These are phyloP conservation scores for Torymus texanus DNA, from an alignment of 2,888 invertebrate species.

Conservation along the genomic window DNA sequence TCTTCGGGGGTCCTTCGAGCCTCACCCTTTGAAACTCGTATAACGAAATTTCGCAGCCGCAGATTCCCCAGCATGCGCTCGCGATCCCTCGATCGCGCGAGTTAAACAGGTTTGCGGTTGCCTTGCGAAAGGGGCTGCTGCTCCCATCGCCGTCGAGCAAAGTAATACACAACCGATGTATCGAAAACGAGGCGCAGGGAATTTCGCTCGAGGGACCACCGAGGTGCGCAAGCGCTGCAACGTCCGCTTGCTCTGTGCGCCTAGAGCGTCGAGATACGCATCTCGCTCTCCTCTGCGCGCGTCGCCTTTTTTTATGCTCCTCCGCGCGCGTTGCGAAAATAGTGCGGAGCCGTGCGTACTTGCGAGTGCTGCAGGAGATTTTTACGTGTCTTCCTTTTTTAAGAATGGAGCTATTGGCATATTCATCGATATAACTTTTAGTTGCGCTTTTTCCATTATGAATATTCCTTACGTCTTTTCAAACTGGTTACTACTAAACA, in stretches of 20 bases:
- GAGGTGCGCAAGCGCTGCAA: slow-evolving; percentile 3
- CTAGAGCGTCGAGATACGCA: slow-evolving; percentile 42
- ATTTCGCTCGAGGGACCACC: slow-evolving; percentile 44
- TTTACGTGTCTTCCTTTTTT: too few species aligned
- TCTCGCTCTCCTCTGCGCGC: neutral
- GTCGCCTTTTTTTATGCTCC: neutral
- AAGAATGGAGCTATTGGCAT: too few species aligned
- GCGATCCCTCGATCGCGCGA: neutral
- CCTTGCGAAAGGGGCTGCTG: slow-evolving; percentile 2
- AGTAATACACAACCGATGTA: slow-evolving; percentile 25
- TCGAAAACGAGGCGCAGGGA: slow-evolving; percentile 44
- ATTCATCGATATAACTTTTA: too few species aligned
- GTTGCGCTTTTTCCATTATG: too few species aligned
- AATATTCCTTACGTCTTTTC: too few species aligned
- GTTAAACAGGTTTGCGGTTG: slow-evolving; percentile 48
- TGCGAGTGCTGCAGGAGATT: too few species aligned
- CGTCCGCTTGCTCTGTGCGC: neutral
- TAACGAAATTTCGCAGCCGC: too few species aligned
- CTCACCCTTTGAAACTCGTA: too few species aligned
- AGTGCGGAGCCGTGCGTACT: too few species aligned
- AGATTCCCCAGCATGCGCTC: neutral
- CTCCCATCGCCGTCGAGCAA: slow-evolving; percentile 1
- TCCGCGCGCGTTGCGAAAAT: too few species aligned
- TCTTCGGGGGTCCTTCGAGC: too few species aligned
- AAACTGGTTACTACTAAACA: too few species aligned